Conservation (phyloP, 2,888 invertebrate genomes). For the Brachynemurus nebulosus region DNA sequence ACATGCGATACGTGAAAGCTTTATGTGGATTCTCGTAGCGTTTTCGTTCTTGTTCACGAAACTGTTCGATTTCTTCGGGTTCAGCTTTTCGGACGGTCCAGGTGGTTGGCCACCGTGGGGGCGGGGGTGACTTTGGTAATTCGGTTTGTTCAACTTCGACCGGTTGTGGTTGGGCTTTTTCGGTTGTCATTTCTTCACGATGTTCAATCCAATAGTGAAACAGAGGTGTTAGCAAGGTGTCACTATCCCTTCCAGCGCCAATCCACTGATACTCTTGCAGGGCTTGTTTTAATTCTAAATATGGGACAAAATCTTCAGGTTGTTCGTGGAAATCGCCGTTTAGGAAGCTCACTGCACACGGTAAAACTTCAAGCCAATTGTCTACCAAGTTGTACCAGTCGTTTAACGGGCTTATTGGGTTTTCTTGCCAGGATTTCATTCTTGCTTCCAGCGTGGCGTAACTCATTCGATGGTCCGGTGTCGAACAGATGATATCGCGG, state of each 20-base stretch:
- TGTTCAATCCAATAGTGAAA: constrained; percentile 70
- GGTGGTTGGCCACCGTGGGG: constrained; percentile 54
- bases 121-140: constrained; percentile 35
- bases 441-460: constrained; percentile 60
- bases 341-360: constrained; percentile 69
- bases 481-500: constrained; percentile 75
- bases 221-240: constrained; percentile 56
- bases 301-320: constrained; percentile 79
- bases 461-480: constrained; percentile 71
- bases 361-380: constrained; percentile 60
- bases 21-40: constrained; percentile 82
- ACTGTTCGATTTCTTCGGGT: constrained; percentile 58
- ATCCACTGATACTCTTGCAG: constrained; percentile 80
- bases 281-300: constrained; percentile 65
- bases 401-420: constrained; percentile 68
- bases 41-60: constrained; percentile 64
- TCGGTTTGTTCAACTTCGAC: constrained; percentile 26
- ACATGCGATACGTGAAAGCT: constrained; percentile 79
- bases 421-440: constrained; percentile 58
- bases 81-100: constrained; percentile 76
- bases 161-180: constrained; percentile 19
- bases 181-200: constrained; percentile 31
- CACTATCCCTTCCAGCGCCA: constrained; percentile 83
- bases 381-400: constrained; percentile 61
- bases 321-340: constrained; percentile 69